Conservation (phyloP, 2,113 vertebrate species). For the Naja naja region DNA sequence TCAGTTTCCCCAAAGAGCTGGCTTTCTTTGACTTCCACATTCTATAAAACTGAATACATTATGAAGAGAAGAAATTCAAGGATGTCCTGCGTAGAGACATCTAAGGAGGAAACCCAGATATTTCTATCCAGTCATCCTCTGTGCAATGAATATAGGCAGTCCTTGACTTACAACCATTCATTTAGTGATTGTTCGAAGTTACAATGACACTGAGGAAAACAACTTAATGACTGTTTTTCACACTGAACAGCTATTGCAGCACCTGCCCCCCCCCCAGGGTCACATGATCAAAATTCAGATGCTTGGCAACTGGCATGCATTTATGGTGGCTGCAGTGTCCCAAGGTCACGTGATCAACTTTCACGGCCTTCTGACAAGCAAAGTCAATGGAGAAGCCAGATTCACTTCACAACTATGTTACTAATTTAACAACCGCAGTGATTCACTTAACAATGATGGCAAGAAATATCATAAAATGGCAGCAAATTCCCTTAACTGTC, state of each 20-base stretch:
- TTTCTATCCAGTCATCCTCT: neutral
- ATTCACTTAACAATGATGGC: neutral
- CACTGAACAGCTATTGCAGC: neutral
- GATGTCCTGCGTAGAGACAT: neutral
- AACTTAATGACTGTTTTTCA: neutral
- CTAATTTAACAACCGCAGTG: neutral
- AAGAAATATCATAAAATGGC: neutral
- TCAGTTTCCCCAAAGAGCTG: neutral
- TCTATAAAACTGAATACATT: neutral
- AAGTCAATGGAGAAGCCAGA: neutral
- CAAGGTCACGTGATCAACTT: neutral
- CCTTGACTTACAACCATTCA: neutral
- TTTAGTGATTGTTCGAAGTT: neutral
- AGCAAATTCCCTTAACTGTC: neutral
- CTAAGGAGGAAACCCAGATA: neutral
- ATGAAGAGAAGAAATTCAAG: neutral
- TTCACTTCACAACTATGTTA: neutral
- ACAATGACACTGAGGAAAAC: neutral
- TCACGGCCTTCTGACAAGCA: neutral
- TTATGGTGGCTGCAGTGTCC: neutral
- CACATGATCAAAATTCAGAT: neutral
- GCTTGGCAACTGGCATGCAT: neutral
- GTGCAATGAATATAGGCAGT: neutral
- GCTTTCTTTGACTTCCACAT: neutral
- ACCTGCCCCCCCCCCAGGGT: neutral